These are phyloP conservation scores for Ctenopoma kingsleyae DNA, from an alignment of 2,797 vertebrate genomes.

Conservation along the genomic window DNA sequence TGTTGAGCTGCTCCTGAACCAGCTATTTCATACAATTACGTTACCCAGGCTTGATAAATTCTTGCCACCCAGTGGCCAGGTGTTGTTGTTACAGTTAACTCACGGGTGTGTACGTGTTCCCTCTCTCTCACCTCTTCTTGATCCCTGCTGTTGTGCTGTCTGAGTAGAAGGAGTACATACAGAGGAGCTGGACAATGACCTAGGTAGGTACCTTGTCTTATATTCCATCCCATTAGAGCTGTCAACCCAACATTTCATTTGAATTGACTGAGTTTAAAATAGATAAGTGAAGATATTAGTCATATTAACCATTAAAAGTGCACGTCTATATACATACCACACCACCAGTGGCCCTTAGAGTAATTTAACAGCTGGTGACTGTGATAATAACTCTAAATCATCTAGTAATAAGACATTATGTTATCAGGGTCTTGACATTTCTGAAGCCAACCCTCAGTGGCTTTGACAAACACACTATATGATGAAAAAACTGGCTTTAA, in stretches of 20 bases:
- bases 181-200: constrained; percentile 99
- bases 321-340: constrained; percentile 18
- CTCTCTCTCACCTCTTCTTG: neutral
- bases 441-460: neutral
- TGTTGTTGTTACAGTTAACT: constrained; percentile 36
- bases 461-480: constrained; percentile 13
- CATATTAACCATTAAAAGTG: neutral
- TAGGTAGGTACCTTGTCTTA: constrained; percentile 88
- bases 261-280: neutral
- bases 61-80: constrained; percentile 68
- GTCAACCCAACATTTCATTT: neutral
- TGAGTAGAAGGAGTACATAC: constrained; percentile 99
- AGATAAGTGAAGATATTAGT: neutral
- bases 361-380: constrained; percentile 24
- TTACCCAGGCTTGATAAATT: constrained; percentile 39
- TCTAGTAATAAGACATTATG: constrained; percentile 37
- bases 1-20: neutral
- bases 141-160: constrained; percentile 79
- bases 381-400: constrained; percentile 23
- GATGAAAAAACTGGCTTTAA: constrained; percentile 7
- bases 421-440: constrained; percentile 41
- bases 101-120: constrained; percentile 7
- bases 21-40: neutral
- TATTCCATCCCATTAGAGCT: neutral
- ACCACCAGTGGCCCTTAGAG: constrained; percentile 6